Evolutionary conservation across 1,140 invertebrate species (phyloP).

Genomic region (Apis dorsata): DNA sequence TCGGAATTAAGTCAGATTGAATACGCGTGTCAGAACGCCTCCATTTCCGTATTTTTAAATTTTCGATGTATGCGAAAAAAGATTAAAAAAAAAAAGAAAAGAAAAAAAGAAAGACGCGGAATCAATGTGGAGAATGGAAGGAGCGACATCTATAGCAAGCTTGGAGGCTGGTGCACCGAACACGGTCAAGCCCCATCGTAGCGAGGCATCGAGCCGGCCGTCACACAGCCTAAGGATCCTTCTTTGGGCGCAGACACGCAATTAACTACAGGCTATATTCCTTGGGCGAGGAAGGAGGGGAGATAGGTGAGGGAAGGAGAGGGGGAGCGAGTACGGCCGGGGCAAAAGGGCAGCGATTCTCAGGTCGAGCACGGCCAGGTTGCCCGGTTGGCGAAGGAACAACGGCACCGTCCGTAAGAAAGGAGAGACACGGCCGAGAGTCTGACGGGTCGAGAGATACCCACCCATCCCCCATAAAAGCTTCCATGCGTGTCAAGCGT

Average conservation of each 20-base stretch:
- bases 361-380: constrained; percentile 11
- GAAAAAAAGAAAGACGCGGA: too few relatives aligned
- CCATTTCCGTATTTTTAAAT: too few relatives aligned
- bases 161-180: background rate
- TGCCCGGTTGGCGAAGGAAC: constrained; percentile 9
- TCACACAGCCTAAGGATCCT: constrained; percentile 74
- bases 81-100: too few relatives aligned
- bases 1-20: too few relatives aligned
- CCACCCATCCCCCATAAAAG: constrained; percentile 73
- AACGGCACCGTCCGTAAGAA: background rate
- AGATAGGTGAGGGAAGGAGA: constrained; percentile 14
- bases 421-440: constrained; percentile 58
- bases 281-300: constrained; percentile 44
- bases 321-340: constrained; percentile 19
- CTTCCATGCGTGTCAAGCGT: constrained; percentile 79
- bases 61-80: too few relatives aligned
- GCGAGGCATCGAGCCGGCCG: constrained; percentile 47
- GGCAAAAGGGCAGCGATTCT: constrained; percentile 54
- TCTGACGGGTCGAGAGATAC: constrained; percentile 65
- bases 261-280: constrained; percentile 77
- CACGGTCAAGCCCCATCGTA: background rate
- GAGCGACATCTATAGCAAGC: too few relatives aligned
- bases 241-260: constrained; percentile 75
- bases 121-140: too few relatives aligned
- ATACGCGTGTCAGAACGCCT: too few relatives aligned